Base-by-base conservation (phyloP, 1,140 invertebrate species). In the Phenacoccus solenopsis region DNA sequence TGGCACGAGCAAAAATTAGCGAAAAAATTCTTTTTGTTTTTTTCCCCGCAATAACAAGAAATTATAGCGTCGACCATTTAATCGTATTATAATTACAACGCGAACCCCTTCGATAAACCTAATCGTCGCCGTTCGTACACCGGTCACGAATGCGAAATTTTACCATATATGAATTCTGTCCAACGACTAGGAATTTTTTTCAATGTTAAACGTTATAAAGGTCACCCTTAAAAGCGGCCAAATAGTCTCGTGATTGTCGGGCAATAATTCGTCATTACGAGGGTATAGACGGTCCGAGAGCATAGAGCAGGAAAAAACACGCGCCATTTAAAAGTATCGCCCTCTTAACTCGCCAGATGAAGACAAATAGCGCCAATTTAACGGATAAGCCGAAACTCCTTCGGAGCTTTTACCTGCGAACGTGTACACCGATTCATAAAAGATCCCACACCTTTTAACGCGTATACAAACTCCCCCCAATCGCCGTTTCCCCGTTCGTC, bases 371-470 rank as follows among this genome's bases (percentile, higher is more conserved):
- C 20, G 20, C 38, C 38, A 49, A 49, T 49, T 49, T n/a, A 49
- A n/a, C 4, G 38, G 38, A 49, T 49, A 49, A 49, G 12, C 3
- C 38, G 38, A n/a, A 16, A 49, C 38, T 16, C 38, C 20, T 49
- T n/a, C n/a, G n/a, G 4, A 49, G 38, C 38, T 49, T 49, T 49
- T 49, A 49, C 38, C 38, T 49, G 38, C 38, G 16, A 49, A n/a
- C 4, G n/a, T n/a, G 16, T n/a, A 49, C 38, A n/a, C 38, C 38
- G 20, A 49, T 49, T 49, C 20, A 49, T 49, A 49, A 49, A n/a
- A 49, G 38, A 49, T 49, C 38, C 38, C 38, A n/a, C n/a, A 49
- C 38, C 38, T 49, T 49, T 49, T 49, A 49, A 49, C 38, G 38
- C 38, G 13, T 49, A n/a, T n/a, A n/a, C n/a, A n/a, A n/a, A n/a